Conservation (phyloP, 2,113 vertebrate species). For the Ophiodon elongatus region DNA sequence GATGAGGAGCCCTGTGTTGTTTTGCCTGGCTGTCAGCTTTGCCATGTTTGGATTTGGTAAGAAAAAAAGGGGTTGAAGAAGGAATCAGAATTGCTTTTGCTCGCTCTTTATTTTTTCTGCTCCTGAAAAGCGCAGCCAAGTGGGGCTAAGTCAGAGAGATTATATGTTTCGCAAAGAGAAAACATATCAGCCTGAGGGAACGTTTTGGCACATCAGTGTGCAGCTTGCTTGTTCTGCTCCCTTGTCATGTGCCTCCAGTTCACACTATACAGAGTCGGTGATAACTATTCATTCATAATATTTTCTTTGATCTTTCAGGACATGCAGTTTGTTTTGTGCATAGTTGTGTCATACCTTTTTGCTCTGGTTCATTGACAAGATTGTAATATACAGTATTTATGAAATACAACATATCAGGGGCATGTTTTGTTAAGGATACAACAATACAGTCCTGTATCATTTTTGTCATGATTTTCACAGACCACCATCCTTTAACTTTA, state of each 20-base stretch:
- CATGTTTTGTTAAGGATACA: background rate
- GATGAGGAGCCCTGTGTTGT: slow-evolving; percentile 55
- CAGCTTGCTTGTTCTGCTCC: slow-evolving; percentile 30
- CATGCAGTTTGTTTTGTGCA: background rate
- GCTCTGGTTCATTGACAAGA: slow-evolving; percentile 9
- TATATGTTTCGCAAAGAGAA: slow-evolving; percentile 34
- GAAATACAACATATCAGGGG: background rate
- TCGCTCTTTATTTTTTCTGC: background rate
- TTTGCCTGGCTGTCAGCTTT: slow-evolving; percentile 57
- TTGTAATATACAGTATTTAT: background rate
- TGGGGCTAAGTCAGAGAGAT: slow-evolving; percentile 37
- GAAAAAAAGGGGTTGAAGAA: slow-evolving; percentile 29
- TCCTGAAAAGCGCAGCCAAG: slow-evolving; percentile 22
- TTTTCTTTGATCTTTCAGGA: slow-evolving; percentile 6
- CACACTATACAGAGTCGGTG: slow-evolving; percentile 10
- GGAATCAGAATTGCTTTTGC: slow-evolving; percentile 19
- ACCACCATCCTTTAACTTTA: background rate
- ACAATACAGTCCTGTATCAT: background rate
- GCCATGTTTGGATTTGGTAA: slow-evolving; percentile 67
- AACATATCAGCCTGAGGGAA: slow-evolving; percentile 40
- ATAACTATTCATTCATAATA: slow-evolving; percentile 32
- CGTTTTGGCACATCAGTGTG: slow-evolving; percentile 43
- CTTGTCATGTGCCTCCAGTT: slow-evolving; percentile 18
- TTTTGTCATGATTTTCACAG: background rate
- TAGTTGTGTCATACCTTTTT: background rate